Base-by-base conservation (phyloP, 2,113 vertebrate genomes). In the Neodon shergylaensis region DNA sequence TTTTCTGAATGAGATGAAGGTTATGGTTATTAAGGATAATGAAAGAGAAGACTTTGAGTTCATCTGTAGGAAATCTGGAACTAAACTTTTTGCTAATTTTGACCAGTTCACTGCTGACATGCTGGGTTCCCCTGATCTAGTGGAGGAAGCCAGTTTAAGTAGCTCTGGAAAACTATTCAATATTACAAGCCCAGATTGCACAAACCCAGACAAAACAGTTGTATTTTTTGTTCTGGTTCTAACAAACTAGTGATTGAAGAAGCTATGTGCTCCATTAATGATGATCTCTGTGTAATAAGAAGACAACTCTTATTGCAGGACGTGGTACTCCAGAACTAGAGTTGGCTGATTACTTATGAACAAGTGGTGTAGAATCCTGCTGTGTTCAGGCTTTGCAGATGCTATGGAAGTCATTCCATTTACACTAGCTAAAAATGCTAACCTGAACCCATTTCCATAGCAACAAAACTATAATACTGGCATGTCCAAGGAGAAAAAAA, bases 1-100 rank as follows among this genome's bases (percentile, higher is more conserved):
- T 98, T 99, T 99, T 95, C 98, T 99, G 95, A 99, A 99, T 98
- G 99, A 99, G 97, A 99, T 99, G 99, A 99, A 99, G 99, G 99
- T 99, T 97, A 99, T 99, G 99, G 99, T 99, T 96, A 97, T 99
- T 95, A 99, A 99, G 97, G 99, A 99, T 85, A 99, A 99, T 21
- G 99, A 99, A 98, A 99, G 99, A 93, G 99, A 99, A 94, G 99
- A 99, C 86, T 99, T 99, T 44, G 99, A 99, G 95, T 99, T 99
- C 98, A 99, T 99, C 98, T 99, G 99, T 97, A 99, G 99, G 99
- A 99, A 99, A 0, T 98, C 99, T 96, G 99, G 99, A 97, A 99
- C 99, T 84, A 99, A 99, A 91, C 99, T 99, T 87, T 99, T 99
- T 92, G 99, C 99, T 96, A 99, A 99, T 96, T 99, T 99, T 95